These are phyloP conservation scores for Bettongia penicillata DNA, from an alignment of 2,113 vertebrate species.

Conservation along the genomic window DNA sequence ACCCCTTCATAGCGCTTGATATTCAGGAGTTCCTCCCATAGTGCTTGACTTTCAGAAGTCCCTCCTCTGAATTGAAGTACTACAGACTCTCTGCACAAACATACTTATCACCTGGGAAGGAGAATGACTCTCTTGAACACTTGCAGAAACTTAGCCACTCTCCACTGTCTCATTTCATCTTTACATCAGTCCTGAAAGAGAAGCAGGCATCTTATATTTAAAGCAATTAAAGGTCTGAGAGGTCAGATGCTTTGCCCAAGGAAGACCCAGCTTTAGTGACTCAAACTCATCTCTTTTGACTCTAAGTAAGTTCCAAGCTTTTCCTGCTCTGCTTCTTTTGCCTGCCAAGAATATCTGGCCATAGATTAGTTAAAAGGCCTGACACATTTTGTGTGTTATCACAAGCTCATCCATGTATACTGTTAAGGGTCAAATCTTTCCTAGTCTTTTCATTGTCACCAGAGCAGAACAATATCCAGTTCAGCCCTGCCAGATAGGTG, in stretches of 20 bases:
- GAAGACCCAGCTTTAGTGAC: neutral
- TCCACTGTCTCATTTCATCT: neutral
- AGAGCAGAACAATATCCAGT: neutral
- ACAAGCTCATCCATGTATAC: neutral
- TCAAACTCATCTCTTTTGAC: neutral
- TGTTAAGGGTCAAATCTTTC: neutral
- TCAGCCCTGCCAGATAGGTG: neutral
- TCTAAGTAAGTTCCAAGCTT: neutral
- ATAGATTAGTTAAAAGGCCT: neutral
- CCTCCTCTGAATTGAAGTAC: neutral
- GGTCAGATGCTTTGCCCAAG: neutral
- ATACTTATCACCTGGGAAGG: neutral
- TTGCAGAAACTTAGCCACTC: neutral
- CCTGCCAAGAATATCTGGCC: neutral
- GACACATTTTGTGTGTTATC: neutral
- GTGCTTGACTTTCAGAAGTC: neutral
- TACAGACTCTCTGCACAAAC: neutral
- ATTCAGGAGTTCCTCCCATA: neutral
- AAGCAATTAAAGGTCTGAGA: neutral
- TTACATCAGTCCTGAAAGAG: neutral
- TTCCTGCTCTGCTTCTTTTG: neutral
- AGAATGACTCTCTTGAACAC: neutral
- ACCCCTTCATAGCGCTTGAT: neutral
- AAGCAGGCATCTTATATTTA: neutral
- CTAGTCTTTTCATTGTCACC: neutral